phyloP scores from a whole-genome alignment of 2,113 vertebrate species.

The Coptodon bakossiorum region DNA sequence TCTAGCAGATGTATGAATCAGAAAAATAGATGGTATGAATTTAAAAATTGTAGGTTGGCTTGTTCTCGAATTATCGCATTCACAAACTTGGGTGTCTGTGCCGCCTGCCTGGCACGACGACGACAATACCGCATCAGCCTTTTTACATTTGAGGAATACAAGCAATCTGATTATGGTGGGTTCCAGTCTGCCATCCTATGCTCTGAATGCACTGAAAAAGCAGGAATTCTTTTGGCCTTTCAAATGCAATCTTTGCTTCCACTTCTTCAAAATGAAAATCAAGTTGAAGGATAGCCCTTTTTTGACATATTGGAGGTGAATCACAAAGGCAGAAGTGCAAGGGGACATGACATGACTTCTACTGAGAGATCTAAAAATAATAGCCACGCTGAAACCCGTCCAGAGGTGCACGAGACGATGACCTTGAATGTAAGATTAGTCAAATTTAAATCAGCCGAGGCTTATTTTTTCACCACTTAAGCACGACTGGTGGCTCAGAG shows the following conservation, averaged over 20 bases:
- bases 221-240: neutral
- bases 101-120: neutral
- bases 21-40: neutral
- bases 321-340: neutral
- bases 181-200: neutral
- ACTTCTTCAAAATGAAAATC: neutral
- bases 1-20: neutral
- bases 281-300: neutral
- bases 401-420: neutral
- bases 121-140: neutral
- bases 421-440: neutral
- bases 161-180: neutral
- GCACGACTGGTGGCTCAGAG: neutral
- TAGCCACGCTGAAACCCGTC: neutral
- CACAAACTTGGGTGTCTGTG: neutral
- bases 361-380: neutral
- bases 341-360: neutral
- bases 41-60: neutral
- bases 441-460: neutral
- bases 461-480: neutral
- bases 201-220: neutral
- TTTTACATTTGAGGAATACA: neutral
- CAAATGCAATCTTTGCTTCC: neutral
- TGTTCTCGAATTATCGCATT: neutral
- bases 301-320: neutral